phyloP scores from a whole-genome alignment of 2,113 vertebrate species.

The Hypanus sabinus region DNA sequence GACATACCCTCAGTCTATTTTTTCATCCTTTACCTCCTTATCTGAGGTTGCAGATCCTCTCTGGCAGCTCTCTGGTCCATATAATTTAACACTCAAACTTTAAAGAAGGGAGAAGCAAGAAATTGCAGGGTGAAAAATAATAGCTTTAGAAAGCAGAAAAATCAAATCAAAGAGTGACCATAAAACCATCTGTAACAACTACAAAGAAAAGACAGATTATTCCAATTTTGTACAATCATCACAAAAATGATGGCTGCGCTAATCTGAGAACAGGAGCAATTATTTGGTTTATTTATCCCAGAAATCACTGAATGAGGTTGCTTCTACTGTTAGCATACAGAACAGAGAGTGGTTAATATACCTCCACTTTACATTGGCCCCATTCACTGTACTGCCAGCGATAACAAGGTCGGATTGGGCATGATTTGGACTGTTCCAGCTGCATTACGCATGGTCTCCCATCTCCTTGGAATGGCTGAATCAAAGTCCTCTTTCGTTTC shows the following conservation, averaged over 20 bases:
- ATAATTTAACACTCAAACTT: neutral
- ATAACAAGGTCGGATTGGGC: conserved; percentile 88
- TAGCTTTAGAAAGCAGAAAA: neutral
- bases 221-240: neutral
- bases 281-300: neutral
- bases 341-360: conserved; percentile 45
- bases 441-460: conserved; percentile 81
- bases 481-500: conserved; percentile 72
- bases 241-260: neutral
- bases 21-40: neutral
- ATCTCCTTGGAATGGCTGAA: conserved; percentile 85
- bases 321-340: neutral
- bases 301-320: neutral
- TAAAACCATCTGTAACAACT: neutral
- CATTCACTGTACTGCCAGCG: conserved; percentile 83
- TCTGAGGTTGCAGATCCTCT: neutral
- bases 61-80: neutral
- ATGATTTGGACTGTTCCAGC: conserved; percentile 89
- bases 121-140: neutral
- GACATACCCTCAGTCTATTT: neutral
- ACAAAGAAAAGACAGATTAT: neutral
- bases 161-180: neutral
- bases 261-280: neutral
- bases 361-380: conserved; percentile 89
- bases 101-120: neutral